phyloP scores from a whole-genome alignment of 1,140 invertebrate genomes.

The Drosophila sp. region DNA sequence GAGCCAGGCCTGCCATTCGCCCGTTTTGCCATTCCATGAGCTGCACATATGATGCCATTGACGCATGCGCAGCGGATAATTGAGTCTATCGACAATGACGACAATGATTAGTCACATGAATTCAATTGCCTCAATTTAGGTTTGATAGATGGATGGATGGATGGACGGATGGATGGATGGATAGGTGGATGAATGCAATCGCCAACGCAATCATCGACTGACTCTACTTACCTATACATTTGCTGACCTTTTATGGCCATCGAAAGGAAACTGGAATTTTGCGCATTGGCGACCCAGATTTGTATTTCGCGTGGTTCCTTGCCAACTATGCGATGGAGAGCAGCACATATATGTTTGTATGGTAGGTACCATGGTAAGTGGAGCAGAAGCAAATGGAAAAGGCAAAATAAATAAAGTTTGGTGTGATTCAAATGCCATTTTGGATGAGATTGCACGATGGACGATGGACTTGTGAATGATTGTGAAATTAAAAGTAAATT shows the following conservation, averaged over 20 bases:
- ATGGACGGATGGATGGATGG: not conserved
- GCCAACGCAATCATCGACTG: slow-evolving; percentile 3
- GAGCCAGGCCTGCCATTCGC: slow-evolving; percentile 94
- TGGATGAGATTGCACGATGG: not conserved
- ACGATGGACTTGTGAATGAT: slow-evolving; percentile 6
- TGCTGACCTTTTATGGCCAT: slow-evolving; percentile 91
- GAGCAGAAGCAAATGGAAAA: slow-evolving; percentile 41
- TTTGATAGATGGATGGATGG: not conserved
- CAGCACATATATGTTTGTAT: slow-evolving; percentile 5
- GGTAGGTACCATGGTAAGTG: slow-evolving; percentile 25
- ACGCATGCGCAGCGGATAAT: slow-evolving; percentile 90
- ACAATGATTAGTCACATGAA: slow-evolving; percentile 14
- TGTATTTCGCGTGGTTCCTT: slow-evolving; percentile 89
- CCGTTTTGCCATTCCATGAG: slow-evolving; percentile 93
- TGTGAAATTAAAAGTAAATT: slow-evolving; percentile 33
- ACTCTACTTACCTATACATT: slow-evolving; percentile 85
- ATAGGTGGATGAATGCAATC: slow-evolving; percentile 11
- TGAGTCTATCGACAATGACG: slow-evolving; percentile 84
- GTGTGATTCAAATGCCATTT: slow-evolving; percentile 29
- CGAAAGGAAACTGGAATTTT: slow-evolving; percentile 91
- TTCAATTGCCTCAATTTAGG: slow-evolving; percentile 17
- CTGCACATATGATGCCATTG: slow-evolving; percentile 93
- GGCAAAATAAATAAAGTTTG: slow-evolving; percentile 13
- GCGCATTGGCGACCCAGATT: slow-evolving; percentile 90
- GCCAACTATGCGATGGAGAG: slow-evolving; percentile 84